Conservation (phyloP, 2,797 vertebrate species). For the Pygocentrus nattereri region DNA sequence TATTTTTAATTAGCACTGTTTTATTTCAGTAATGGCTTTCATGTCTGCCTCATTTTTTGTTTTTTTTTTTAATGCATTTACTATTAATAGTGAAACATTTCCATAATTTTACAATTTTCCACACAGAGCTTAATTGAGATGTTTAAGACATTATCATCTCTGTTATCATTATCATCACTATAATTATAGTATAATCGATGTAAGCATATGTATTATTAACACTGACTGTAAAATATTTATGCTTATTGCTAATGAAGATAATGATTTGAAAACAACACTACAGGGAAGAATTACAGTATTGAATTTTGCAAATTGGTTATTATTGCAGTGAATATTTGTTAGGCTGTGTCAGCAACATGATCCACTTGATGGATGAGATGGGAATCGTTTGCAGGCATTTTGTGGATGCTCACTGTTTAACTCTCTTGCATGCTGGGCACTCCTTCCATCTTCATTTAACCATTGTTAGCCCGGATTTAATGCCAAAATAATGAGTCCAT, state of each 20-base stretch:
- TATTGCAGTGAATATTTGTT: slow-evolving; percentile 54
- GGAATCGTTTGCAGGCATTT: slow-evolving; percentile 43
- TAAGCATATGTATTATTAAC: slow-evolving; percentile 78
- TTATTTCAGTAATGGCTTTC: slow-evolving; percentile 81
- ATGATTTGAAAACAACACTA: slow-evolving; percentile 44
- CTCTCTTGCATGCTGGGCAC: slow-evolving; percentile 40
- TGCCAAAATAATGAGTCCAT: slow-evolving; percentile 47
- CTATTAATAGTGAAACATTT: slow-evolving; percentile 82
- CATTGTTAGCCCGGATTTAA: slow-evolving; percentile 41
- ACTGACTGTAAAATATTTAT: slow-evolving; percentile 74
- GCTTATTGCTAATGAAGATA: slow-evolving; percentile 62
- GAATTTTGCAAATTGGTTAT: slow-evolving; percentile 44
- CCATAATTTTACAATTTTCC: slow-evolving; percentile 80
- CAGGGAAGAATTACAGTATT: slow-evolving; percentile 33
- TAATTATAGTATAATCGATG: slow-evolving; percentile 65
- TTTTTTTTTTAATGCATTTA: slow-evolving; percentile 74
- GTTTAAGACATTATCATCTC: slow-evolving; percentile 77
- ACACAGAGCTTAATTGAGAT: slow-evolving; percentile 76
- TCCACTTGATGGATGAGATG: slow-evolving; percentile 34
- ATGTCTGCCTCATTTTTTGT: slow-evolving; percentile 66
- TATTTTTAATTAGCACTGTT: slow-evolving; percentile 78
- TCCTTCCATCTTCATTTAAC: slow-evolving; percentile 52
- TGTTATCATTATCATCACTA: slow-evolving; percentile 72
- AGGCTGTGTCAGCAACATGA: slow-evolving; percentile 22
- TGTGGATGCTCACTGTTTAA: slow-evolving; percentile 40